These are phyloP conservation scores for Sarcophaga peregrina DNA, from an alignment of 1,140 invertebrate genomes.

Conservation along the genomic window DNA sequence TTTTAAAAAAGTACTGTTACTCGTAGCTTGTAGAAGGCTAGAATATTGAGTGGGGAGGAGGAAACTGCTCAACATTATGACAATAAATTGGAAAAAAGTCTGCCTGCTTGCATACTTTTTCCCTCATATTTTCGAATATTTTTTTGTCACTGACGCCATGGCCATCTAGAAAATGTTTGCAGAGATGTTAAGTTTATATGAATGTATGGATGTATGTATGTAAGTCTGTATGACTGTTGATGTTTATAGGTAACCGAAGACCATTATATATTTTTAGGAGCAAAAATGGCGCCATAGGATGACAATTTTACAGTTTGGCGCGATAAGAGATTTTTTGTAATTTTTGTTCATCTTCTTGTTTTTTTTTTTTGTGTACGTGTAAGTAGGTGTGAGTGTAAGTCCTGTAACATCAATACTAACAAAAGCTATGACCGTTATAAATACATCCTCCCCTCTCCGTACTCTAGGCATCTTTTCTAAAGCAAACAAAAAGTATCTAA, in stretches of 20 bases:
- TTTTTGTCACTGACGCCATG: constrained; percentile 19
- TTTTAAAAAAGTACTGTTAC: constrained; percentile 25
- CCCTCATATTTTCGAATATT: neutral
- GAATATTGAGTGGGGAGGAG: neutral
- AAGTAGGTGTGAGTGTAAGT: neutral
- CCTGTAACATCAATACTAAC: constrained; percentile 1
- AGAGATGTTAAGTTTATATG: too few relatives aligned
- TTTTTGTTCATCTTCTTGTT: too few relatives aligned
- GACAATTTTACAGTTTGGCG: constrained; percentile 42
- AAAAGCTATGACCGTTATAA: constrained; percentile 32
- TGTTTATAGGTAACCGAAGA: constrained; percentile 23
- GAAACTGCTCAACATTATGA: constrained; percentile 32
- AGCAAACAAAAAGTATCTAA: too few relatives aligned
- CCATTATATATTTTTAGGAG: constrained; percentile 38
- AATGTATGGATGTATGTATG: too few relatives aligned
- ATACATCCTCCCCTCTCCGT: neutral
- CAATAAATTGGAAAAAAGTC: constrained; percentile 34
- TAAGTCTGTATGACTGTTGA: neutral
- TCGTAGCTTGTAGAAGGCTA: neutral
- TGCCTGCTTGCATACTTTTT: constrained; percentile 9
- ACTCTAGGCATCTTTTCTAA: too few relatives aligned
- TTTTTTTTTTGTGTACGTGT: neutral
- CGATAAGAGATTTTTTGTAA: constrained; percentile 28
- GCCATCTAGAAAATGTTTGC: neutral
- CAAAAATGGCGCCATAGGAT: constrained; percentile 37